Evolutionary conservation across 2,888 invertebrate genomes (phyloP).

Genomic region (Machimus rusticus): DNA sequence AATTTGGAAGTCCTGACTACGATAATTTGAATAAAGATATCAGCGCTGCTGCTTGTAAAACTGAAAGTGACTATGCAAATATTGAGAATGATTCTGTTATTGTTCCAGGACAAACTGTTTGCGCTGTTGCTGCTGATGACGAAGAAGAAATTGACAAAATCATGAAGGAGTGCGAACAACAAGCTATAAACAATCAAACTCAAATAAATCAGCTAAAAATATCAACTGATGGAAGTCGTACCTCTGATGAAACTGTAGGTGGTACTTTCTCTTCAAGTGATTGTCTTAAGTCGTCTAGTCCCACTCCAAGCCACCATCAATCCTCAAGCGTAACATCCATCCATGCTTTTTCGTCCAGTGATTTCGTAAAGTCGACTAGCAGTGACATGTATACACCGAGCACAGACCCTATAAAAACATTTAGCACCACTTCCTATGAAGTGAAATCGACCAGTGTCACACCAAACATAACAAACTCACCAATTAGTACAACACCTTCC

Average conservation of each 20-base stretch:
- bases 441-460: constrained; percentile 58
- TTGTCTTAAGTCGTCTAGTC: constrained; percentile 60
- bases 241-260: constrained; percentile 36
- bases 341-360: constrained; percentile 62
- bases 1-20: constrained; percentile 57
- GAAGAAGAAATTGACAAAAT: constrained; percentile 61
- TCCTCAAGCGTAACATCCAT: constrained; percentile 63
- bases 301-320: constrained; percentile 56
- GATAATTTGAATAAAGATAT: constrained; percentile 56
- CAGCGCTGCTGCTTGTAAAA: constrained; percentile 5
- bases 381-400: constrained; percentile 56
- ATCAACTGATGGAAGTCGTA: constrained; percentile 45
- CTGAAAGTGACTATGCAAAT: constrained; percentile 51
- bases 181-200: constrained; percentile 49
- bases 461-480: constrained; percentile 55
- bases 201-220: background rate
- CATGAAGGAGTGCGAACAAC: constrained; percentile 61
- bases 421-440: constrained; percentile 63
- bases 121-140: background rate
- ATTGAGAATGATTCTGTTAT: constrained; percentile 46
- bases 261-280: constrained; percentile 59
- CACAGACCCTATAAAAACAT: constrained; percentile 63
- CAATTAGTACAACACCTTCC: constrained; percentile 52
- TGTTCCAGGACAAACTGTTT: constrained; percentile 27
- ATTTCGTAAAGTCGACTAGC: constrained; percentile 62